phyloP scores from a whole-genome alignment of 2,888 invertebrate species.

The Serrognathus titanus region DNA sequence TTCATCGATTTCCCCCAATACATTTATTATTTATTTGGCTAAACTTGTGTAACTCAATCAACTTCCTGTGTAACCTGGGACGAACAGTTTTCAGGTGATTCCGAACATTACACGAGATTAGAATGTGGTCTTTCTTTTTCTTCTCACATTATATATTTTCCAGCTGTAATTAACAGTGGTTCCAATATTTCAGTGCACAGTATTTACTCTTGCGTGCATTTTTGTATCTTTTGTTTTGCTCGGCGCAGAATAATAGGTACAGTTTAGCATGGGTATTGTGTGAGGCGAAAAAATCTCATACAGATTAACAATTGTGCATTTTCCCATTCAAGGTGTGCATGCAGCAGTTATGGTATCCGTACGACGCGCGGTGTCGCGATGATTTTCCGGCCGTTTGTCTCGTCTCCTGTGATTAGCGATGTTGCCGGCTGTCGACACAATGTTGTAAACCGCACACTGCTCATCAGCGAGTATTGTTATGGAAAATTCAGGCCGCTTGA shows the following conservation, averaged over 20 bases:
- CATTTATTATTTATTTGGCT: too few relatives aligned
- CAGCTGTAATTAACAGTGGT: too few relatives aligned
- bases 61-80: too few relatives aligned
- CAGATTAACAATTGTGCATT: constrained; percentile 1
- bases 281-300: neutral
- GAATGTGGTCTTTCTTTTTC: too few relatives aligned
- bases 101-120: too few relatives aligned
- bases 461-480: constrained; percentile 2
- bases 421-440: constrained; percentile 13
- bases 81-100: too few relatives aligned
- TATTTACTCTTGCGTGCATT: neutral
- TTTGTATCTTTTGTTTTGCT: neutral
- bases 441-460: constrained; percentile 2
- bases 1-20: too few relatives aligned
- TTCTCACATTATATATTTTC: too few relatives aligned
- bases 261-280: neutral
- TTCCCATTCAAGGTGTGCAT: constrained; percentile 15
- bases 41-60: too few relatives aligned
- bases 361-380: constrained; percentile 19
- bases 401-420: constrained; percentile 25
- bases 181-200: too few relatives aligned
- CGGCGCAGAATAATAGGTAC: neutral
- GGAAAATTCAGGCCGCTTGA: constrained; percentile 2
- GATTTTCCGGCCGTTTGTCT: constrained; percentile 27
- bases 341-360: constrained; percentile 22